Percentiles rank a stretch among this genome's conserved stretches.
phyloP scores from a whole-genome alignment of 2,797 vertebrate genomes.

The Serranus cabrilla region DNA sequence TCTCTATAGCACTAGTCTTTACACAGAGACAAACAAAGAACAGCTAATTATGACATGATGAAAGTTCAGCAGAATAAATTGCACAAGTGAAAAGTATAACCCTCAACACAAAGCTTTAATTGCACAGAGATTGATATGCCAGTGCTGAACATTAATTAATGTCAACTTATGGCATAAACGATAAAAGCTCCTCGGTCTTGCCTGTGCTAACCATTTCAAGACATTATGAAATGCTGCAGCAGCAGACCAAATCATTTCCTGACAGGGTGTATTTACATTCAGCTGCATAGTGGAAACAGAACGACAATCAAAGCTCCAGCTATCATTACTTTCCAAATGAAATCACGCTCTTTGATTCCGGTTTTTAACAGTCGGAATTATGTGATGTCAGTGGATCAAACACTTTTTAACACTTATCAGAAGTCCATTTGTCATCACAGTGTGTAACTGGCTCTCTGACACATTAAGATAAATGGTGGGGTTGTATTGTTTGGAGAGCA shows the following conservation, averaged over 20 bases:
- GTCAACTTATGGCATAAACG: conserved; percentile 46
- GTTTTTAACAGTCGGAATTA: conserved; percentile 40
- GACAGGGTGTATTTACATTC: conserved; percentile 66
- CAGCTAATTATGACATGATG: conserved; percentile 60
- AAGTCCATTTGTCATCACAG: conserved; percentile 48
- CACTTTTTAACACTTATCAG: conserved; percentile 39
- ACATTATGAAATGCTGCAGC: conserved; percentile 41
- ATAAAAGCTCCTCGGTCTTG: conserved; percentile 52
- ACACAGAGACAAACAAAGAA: conserved; percentile 62
- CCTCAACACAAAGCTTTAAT: conserved; percentile 65
- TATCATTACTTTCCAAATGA: conserved; percentile 31
- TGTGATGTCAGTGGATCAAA: conserved; percentile 39
- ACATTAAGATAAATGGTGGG: conserved; percentile 53
- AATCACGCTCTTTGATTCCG: conserved; percentile 4
- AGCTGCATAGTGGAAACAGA: conserved; percentile 16
- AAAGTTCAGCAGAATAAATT: conserved; percentile 51
- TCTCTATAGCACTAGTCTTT: conserved; percentile 32
- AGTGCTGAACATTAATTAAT: conserved; percentile 70
- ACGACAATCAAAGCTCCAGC: conserved; percentile 35
- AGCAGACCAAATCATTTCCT: conserved; percentile 41
- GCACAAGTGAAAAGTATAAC: conserved; percentile 49
- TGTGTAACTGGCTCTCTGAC: conserved; percentile 40
- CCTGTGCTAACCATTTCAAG: conserved; percentile 47
- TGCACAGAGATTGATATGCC: conserved; percentile 65
- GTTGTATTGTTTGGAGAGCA: conserved; percentile 25